Evolutionary conservation across 2,888 invertebrate genomes (phyloP), one percentile per base, ranked within the genome.

Genomic region (Polydrusus pterygomalis): DNA sequence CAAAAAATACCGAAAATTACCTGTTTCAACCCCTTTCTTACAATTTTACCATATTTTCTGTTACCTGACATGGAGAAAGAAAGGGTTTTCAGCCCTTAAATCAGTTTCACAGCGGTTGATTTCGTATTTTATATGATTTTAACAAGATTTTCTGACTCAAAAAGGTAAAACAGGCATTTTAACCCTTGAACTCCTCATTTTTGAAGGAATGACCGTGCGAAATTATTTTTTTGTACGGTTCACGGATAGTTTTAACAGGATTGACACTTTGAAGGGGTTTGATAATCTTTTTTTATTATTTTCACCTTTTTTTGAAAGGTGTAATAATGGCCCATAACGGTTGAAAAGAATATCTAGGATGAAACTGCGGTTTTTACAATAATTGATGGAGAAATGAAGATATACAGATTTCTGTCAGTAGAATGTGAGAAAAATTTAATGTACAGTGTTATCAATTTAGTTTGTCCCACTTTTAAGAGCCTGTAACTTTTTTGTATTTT

Each of bases 101-200:
- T 83, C 81, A 84, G 85, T 86, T 84, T 78, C 83, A 83, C 82
- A 80, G 84, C 80, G 85, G 86, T 85, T 83, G 81, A 82, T 83
- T 84, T 83, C 81, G 81, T 75, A 83, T 83, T 82, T 84, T 81
- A 82, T 84, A 82, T 78, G 77, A 78, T 83, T 85, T 84, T 85
- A 85, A 85, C 85, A 80, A 83, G 84, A 85, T 84, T 84, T 81
- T 68, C 74, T 49, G 17, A 10, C 75, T 63, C 60, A 81, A 83
- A 84, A 83, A 81, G 83, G 81, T 79, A 68, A 79, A 82, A 80
- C 75, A 54, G 80, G 78, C 70, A 74, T 79, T 80, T 82, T 82
- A 79, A 81, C 81, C 81, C 80, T 82, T 81, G 80, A 81, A 80
- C 79, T 79, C 77, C 38, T 70, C 40, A 17, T 47, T 68, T 72